Percentiles rank a stretch among this genome's conserved stretches.
phyloP scores from a whole-genome alignment of 2,888 invertebrate genomes.

The Orchestes rusci region DNA sequence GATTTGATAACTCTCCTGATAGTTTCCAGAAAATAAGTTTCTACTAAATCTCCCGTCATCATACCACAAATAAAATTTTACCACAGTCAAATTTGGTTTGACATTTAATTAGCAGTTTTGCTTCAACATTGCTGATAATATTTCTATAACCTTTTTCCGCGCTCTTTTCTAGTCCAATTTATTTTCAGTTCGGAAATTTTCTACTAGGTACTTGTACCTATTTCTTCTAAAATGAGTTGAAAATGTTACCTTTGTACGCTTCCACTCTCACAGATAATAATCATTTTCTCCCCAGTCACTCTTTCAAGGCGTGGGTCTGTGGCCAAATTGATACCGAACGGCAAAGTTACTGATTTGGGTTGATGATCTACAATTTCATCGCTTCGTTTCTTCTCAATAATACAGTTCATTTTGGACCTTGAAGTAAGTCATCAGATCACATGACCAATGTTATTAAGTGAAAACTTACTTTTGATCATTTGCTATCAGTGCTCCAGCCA shows the following conservation, averaged over 20 bases:
- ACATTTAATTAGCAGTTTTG: no score
- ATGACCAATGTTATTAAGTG: not conserved
- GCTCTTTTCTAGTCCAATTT: no score
- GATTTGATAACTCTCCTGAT: no score
- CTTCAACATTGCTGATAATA: no score
- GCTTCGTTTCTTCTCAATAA: conserved; percentile 77
- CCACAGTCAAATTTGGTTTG: no score
- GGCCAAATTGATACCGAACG: conserved; percentile 60
- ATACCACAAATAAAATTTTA: no score
- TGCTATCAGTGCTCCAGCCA: conserved; percentile 55
- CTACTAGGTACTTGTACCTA: no score
- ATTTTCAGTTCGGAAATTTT: no score
- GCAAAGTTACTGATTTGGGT: conserved; percentile 55
- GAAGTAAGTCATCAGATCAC: not conserved
- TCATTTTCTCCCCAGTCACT: conserved; percentile 77
- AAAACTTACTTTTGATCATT: conserved; percentile 18
- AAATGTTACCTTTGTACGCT: conserved; percentile 57
- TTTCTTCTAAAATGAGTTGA: no score
- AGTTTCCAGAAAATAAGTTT: no score
- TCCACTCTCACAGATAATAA: conserved; percentile 82
- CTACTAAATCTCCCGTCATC: no score
- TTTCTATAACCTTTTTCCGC: no score
- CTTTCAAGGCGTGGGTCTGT: conserved; percentile 66
- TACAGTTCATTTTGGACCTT: conserved; percentile 77
- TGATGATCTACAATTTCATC: conserved; percentile 78